Evolutionary conservation across 2,113 vertebrate species (phyloP).

Genomic region (Origma solitaria): DNA sequence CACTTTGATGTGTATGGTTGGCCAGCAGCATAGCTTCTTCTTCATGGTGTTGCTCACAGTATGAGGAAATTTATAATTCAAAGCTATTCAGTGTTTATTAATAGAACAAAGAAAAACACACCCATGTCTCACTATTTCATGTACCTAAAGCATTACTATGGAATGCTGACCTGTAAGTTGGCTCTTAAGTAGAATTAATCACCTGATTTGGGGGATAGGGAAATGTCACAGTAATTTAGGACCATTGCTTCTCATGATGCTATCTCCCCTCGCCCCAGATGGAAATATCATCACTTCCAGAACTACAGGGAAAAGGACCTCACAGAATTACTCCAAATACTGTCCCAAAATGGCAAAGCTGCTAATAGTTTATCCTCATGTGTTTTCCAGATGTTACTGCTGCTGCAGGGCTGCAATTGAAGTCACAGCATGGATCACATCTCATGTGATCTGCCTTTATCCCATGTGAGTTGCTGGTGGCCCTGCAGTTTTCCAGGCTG

Average conservation of each 20-base stretch:
- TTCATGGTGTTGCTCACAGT: not conserved
- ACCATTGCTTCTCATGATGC: not conserved
- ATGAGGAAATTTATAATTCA: slow-evolving; percentile 47
- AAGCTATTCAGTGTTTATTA: slow-evolving; percentile 24
- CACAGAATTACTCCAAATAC: not conserved
- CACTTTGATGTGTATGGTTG: slow-evolving; percentile 51
- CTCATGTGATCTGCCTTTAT: not conserved
- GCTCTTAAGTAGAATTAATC: not conserved
- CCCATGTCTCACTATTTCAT: not conserved
- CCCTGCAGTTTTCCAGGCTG: not conserved
- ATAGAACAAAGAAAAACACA: slow-evolving; percentile 24
- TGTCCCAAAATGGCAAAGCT: not conserved
- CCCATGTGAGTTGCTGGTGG: not conserved
- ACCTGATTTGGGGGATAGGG: not conserved
- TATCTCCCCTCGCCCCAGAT: not conserved
- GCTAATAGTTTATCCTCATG: not conserved
- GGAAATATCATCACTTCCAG: not conserved
- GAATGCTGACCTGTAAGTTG: not conserved
- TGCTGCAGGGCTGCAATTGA: not conserved
- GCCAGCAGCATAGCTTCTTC: slow-evolving; percentile 27
- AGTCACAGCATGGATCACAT: not conserved
- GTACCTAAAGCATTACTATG: not conserved
- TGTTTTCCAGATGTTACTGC: not conserved
- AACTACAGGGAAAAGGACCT: not conserved
- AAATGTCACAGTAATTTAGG: not conserved